A percentile compares a stretch with the other conserved stretches of the same genome.
Evolutionary conservation across 2,797 vertebrate genomes (phyloP).

Genomic region (Trematomus bernacchii): DNA sequence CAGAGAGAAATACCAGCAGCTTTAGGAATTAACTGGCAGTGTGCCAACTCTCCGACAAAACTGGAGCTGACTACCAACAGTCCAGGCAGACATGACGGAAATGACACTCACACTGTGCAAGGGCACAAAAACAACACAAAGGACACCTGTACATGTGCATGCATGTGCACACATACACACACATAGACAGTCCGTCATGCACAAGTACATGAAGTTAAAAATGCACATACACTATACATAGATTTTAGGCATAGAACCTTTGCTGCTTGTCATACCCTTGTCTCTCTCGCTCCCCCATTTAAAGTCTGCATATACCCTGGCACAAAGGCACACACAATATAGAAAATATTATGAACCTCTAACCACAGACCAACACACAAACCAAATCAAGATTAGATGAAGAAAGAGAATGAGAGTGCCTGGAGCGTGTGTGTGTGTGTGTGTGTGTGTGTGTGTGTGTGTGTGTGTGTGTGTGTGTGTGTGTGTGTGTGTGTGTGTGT

Average conservation of each 20-base stretch:
- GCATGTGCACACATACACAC: not conserved
- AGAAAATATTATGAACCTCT: conserved; percentile 26
- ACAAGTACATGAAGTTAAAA: conserved; percentile 9
- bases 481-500: conserved; percentile 35
- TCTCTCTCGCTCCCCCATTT: no score
- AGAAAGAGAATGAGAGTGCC: conserved; percentile 43
- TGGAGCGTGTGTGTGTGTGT: conserved; percentile 33
- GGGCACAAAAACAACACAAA: conserved; percentile 49
- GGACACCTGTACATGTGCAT: conserved; percentile 40
- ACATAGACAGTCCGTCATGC: not conserved
- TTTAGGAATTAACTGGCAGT: conserved; percentile 67
- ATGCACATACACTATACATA: conserved; percentile 9
- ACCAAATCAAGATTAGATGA: conserved; percentile 47
- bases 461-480: conserved; percentile 31
- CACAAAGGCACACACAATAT: not conserved
- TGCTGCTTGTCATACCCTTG: no score
- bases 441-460: conserved; percentile 40
- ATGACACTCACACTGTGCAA: conserved; percentile 70
- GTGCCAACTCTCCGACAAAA: conserved; percentile 62
- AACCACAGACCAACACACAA: conserved; percentile 27
- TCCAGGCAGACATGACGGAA: conserved; percentile 70
- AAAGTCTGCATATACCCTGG: no score
- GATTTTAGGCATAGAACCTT: no score
- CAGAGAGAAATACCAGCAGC: conserved; percentile 53
- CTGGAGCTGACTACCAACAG: conserved; percentile 70